These are phyloP conservation scores for Hetaerina americana DNA, from an alignment of 1,140 invertebrate genomes.

Conservation along the genomic window DNA sequence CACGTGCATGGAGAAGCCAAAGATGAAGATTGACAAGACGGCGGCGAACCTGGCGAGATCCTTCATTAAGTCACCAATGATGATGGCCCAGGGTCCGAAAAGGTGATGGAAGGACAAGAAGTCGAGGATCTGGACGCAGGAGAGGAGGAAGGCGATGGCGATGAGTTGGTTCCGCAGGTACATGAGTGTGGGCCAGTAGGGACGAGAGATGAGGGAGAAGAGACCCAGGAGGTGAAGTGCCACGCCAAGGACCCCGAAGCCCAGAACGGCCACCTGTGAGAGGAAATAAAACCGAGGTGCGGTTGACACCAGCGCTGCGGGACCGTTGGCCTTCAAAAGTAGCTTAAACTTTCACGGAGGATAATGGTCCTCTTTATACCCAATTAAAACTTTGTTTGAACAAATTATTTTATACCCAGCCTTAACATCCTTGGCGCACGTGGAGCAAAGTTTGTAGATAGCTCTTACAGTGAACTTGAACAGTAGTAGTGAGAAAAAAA, in stretches of 20 bases:
- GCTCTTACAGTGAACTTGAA: no score
- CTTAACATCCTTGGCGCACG: no score
- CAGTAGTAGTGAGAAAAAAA: no score
- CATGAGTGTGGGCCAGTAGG: slow-evolving; percentile 67
- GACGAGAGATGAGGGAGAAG: slow-evolving; percentile 48
- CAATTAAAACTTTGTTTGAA: no score
- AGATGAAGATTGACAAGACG: slow-evolving; percentile 92
- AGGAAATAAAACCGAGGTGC: no score
- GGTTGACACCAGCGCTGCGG: no score
- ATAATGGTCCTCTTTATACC: no score
- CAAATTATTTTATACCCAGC: no score
- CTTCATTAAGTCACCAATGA: slow-evolving; percentile 78
- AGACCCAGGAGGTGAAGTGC: slow-evolving; percentile 74
- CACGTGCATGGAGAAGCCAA: slow-evolving; percentile 96
- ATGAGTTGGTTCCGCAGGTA: slow-evolving; percentile 94
- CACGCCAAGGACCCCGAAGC: slow-evolving; percentile 86
- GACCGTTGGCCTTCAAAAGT: no score
- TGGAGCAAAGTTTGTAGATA: no score
- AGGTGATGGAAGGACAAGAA: slow-evolving; percentile 96
- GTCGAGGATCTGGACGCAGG: slow-evolving; percentile 94
- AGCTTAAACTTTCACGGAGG: no score
- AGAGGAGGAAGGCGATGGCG: slow-evolving; percentile 82
- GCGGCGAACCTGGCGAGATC: slow-evolving; percentile 91
- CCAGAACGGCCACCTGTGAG: slow-evolving; percentile 59
- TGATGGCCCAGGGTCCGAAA: slow-evolving; percentile 96